A percentile compares a stretch with the other conserved stretches of the same genome.
Evolutionary conservation across 2,888 invertebrate genomes (phyloP).

Genomic region (Epinotia nisella): DNA sequence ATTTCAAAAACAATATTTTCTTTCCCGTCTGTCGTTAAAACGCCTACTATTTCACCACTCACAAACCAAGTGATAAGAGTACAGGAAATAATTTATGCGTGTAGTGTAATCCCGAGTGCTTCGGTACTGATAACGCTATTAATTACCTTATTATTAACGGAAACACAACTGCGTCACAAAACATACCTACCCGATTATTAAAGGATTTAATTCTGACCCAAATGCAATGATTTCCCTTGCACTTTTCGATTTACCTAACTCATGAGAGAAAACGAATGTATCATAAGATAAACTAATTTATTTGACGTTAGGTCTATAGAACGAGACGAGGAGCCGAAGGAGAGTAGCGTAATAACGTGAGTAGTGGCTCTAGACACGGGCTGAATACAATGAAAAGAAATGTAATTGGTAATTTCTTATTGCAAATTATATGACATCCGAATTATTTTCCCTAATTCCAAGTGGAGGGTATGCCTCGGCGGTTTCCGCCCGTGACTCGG

Average conservation of each 20-base stretch:
- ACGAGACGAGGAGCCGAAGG: background rate
- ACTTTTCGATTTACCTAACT: no score
- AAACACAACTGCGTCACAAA: slow-evolving; percentile 7
- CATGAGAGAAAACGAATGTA: background rate
- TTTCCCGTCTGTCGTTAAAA: slow-evolving; percentile 12
- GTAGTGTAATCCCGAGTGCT: slow-evolving; percentile 23
- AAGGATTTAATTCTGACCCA: no score
- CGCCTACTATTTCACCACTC: slow-evolving; percentile 26
- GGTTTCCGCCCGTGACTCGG: slow-evolving; percentile 42
- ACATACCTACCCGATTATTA: background rate
- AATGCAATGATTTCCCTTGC: background rate
- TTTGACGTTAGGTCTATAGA: background rate
- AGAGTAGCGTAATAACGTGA: background rate
- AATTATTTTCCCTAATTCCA: background rate
- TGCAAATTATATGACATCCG: background rate
- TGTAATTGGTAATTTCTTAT: background rate
- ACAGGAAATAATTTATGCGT: slow-evolving; percentile 24
- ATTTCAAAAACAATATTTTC: background rate
- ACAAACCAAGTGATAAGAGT: slow-evolving; percentile 20
- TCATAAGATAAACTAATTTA: background rate
- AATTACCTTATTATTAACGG: slow-evolving; percentile 25
- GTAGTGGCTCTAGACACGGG: background rate
- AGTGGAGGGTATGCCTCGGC: background rate
- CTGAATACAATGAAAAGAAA: background rate
- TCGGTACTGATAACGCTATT: slow-evolving; percentile 25